Evolutionary conservation across 2,113 vertebrate species (phyloP).

Genomic region (Malurus elegans): DNA sequence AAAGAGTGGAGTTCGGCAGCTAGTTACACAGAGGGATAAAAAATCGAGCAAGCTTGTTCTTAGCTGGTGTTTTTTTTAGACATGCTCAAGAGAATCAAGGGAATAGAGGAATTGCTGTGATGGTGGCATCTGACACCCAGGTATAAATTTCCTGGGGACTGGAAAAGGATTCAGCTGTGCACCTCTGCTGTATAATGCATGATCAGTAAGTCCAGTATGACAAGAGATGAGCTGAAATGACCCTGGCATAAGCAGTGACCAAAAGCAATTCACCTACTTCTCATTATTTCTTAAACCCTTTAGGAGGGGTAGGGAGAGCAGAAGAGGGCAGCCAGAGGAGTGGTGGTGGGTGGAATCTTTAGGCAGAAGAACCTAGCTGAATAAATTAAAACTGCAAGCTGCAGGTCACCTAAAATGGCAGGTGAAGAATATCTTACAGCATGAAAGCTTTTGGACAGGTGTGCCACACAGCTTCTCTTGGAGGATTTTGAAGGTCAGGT

Average conservation of each 20-base stretch:
- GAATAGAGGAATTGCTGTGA: neutral
- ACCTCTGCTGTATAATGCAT: neutral
- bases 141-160: neutral
- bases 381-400: neutral
- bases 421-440: neutral
- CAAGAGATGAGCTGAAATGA: neutral
- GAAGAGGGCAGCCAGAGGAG: neutral
- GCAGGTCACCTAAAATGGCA: neutral
- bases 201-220: neutral
- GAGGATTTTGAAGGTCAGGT: neutral
- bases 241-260: neutral
- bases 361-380: neutral
- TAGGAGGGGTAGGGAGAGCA: accelerated
- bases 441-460: neutral
- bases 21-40: neutral
- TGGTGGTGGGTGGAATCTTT: neutral
- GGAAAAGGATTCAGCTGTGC: neutral
- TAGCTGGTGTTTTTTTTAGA: neutral
- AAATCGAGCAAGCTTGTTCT: neutral
- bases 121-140: neutral
- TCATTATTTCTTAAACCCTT: neutral
- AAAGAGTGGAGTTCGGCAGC: neutral
- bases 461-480: neutral
- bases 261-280: neutral
- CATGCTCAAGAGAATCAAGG: neutral